Evolutionary conservation across 2,113 vertebrate species (phyloP).

Genomic region (Athene noctua): DNA sequence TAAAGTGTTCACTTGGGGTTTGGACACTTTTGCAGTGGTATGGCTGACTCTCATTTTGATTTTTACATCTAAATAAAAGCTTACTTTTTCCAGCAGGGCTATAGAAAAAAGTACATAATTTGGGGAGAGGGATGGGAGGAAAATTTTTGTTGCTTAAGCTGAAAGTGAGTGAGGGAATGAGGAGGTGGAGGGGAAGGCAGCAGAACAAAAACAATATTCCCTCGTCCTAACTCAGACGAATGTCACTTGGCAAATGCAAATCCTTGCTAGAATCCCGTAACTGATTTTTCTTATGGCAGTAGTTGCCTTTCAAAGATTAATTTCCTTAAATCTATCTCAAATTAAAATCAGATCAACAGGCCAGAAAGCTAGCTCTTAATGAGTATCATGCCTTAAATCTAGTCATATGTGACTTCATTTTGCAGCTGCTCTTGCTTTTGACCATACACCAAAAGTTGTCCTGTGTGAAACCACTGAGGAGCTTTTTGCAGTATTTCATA

Average conservation of each 20-base stretch:
- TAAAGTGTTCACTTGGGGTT: neutral
- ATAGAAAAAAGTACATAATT: neutral
- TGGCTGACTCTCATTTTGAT: neutral
- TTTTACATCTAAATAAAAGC: neutral
- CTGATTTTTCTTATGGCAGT: neutral
- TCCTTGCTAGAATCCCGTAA: neutral
- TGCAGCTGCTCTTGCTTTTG: conserved; percentile 22
- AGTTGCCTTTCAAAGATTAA: neutral
- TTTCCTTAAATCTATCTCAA: neutral
- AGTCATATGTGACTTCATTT: neutral
- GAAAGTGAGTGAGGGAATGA: neutral
- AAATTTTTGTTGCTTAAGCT: neutral
- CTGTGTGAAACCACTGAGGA: conserved; percentile 72
- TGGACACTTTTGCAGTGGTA: neutral
- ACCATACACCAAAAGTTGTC: conserved; percentile 62
- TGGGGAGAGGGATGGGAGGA: neutral
- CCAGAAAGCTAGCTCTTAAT: neutral
- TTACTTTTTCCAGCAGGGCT: neutral
- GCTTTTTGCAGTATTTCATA: conserved; percentile 49
- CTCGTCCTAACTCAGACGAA: neutral
- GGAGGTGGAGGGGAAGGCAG: neutral
- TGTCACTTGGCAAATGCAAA: neutral
- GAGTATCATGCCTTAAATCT: neutral
- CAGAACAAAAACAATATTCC: neutral
- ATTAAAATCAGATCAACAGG: neutral